These are phyloP conservation scores for Naso thynnoides DNA, from an alignment of 2,797 vertebrate species.

Conservation along the genomic window DNA sequence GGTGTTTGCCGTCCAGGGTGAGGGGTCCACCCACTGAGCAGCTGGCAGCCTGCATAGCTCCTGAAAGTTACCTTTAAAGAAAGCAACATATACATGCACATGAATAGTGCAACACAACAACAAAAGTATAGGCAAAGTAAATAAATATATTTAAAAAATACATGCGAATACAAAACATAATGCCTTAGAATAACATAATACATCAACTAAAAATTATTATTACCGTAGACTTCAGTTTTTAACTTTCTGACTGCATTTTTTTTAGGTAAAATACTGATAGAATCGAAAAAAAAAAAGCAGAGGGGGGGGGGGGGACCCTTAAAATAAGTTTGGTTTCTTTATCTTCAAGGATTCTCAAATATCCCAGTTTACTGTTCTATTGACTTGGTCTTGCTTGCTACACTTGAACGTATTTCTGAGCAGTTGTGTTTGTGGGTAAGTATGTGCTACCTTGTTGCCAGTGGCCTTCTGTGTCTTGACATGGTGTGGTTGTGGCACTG, in stretches of 20 bases:
- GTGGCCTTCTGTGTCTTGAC: slow-evolving; percentile 74
- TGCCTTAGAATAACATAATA: no score
- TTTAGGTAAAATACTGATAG: background rate
- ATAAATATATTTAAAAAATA: no score
- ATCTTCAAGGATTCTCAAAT: background rate
- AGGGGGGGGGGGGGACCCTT: background rate
- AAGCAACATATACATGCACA: slow-evolving; percentile 2
- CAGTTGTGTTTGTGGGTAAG: no score
- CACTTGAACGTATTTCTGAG: slow-evolving; percentile 5
- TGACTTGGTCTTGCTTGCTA: background rate
- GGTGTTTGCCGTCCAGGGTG: background rate
- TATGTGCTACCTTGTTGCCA: slow-evolving; percentile 83
- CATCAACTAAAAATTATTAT: no score
- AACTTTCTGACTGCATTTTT: background rate
- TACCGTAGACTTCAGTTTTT: background rate
- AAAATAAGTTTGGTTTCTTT: background rate
- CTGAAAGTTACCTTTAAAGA: slow-evolving; percentile 86
- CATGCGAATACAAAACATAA: no score
- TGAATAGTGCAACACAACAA: slow-evolving; percentile 2
- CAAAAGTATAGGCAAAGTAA: background rate
- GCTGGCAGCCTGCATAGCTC: slow-evolving; percentile 86
- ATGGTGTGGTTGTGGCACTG: slow-evolving; percentile 82
- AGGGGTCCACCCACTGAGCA: slow-evolving; percentile 67
- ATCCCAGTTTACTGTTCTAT: background rate
- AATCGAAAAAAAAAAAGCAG: background rate